phyloP scores from a whole-genome alignment of 92 coral and sea anemone species.

The Siderastrea siderea region DNA sequence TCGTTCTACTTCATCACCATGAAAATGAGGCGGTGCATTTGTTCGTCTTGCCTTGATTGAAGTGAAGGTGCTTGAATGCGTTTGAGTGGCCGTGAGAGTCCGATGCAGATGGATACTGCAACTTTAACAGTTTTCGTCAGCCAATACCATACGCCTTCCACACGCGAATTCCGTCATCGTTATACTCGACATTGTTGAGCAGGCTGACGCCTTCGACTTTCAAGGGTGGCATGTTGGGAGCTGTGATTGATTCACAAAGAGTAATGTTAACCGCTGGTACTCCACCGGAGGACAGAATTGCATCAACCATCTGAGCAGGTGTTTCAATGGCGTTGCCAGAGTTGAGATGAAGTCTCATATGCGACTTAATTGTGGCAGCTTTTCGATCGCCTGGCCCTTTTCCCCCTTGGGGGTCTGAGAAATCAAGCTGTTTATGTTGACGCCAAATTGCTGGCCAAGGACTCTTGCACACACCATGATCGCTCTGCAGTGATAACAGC shows the following conservation, averaged over 20 bases:
- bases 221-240: slow-evolving; percentile 49
- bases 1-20: not conserved
- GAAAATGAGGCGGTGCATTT: not conserved
- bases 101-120: too few species aligned
- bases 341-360: slow-evolving; percentile 67
- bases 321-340: slow-evolving; percentile 73
- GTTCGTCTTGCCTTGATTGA: slow-evolving; percentile 15
- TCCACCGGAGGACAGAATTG: slow-evolving; percentile 75
- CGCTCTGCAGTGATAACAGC: slow-evolving; percentile 42
- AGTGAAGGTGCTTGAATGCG: not conserved
- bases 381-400: slow-evolving; percentile 66
- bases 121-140: too few species aligned
- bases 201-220: slow-evolving; percentile 56
- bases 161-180: too few species aligned
- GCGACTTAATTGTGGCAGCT: slow-evolving; percentile 66
- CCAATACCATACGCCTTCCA: too few species aligned
- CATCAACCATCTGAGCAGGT: slow-evolving; percentile 71
- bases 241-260: slow-evolving; percentile 62
- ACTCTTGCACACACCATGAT: slow-evolving; percentile 30
- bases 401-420: slow-evolving; percentile 68
- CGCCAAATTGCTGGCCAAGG: slow-evolving; percentile 38
- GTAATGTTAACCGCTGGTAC: slow-evolving; percentile 70
- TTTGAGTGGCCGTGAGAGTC: not conserved
- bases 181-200: not conserved
- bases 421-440: slow-evolving; percentile 59